A percentile compares a stretch with the other conserved stretches of the same genome.
phyloP scores from a whole-genome alignment of 2,113 vertebrate genomes.

The Montifringilla adamsi region DNA sequence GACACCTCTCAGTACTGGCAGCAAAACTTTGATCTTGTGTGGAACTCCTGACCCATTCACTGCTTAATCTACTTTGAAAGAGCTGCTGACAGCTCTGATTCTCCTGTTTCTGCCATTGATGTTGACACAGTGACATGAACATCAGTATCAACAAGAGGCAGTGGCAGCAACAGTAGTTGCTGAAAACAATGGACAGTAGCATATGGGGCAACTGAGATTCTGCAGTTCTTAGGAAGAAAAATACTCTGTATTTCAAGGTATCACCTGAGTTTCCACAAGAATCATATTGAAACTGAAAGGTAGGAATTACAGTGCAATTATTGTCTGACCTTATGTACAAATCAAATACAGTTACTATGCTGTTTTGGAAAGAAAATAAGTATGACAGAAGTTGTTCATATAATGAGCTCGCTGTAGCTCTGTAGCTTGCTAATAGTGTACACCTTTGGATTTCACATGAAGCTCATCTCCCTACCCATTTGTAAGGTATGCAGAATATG shows the following conservation, averaged over 20 bases:
- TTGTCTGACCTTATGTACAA: not conserved
- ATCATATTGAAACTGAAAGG: not conserved
- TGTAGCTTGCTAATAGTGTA: not conserved
- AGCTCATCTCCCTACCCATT: not conserved
- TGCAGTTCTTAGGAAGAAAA: not conserved
- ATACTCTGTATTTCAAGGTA: not conserved
- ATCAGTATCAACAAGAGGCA: not conserved
- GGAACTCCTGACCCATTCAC: not conserved
- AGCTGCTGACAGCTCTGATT: not conserved
- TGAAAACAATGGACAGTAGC: not conserved
- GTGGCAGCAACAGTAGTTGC: not conserved
- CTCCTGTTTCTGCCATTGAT: not conserved
- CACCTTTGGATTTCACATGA: not conserved
- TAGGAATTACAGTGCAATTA: not conserved
- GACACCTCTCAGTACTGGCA: not conserved
- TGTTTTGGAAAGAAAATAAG: not conserved
- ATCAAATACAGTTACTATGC: not conserved
- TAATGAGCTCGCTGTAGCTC: not conserved
- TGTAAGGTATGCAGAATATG: not conserved
- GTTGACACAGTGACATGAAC: not conserved
- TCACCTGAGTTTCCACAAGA: not conserved
- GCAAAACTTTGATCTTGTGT: not conserved
- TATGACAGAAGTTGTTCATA: not conserved
- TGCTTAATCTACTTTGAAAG: not conserved
- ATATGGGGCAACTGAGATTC: not conserved